Evolutionary conservation across 2,797 vertebrate genomes (phyloP), one percentile per base, ranked within the genome.

Genomic region (Aeoliscus strigatus): DNA sequence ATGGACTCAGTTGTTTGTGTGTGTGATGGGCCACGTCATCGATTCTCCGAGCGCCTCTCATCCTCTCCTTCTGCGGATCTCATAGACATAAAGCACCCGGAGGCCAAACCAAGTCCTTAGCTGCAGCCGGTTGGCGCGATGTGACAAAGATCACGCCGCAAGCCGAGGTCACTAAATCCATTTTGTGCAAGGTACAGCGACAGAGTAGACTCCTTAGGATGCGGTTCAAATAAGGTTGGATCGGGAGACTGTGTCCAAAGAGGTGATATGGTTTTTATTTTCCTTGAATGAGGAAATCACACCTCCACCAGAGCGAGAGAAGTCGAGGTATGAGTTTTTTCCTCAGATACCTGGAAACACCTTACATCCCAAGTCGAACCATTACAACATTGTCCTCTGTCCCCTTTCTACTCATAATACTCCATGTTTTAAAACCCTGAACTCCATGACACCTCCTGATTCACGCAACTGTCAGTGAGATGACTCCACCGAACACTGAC

Each of bases 1-100:
- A 8, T 7, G 8, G 24, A 5, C 6, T 5, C 24, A 5, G 9
- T 5, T 27, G 27, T 29, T 27, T 41, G 17, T 3, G 14, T 9
- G 25, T 11, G 36, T 30, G 34, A 32, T 36, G 14, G 32, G 32
- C 1, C 2, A 32, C 35, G 35, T 73, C 51, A 66, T 51, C 28
- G 71, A 72, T 73, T 52, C 34, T 6, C 25, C 35, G 41, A 1
- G 4, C 33, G 17, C 21, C 52, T 43, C n/a, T 36, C 46, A 45
- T 48, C 53, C 42, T 47, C 29, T 46, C 37, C 31, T 44, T 15
- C 4, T 3, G 8, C 25, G 21, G 4, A 27, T 45, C 28, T 44
- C 12, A 9, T 4, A 45, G 14, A 45, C 24, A 13, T 13, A 12
- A 41, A 34, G 21, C 4, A 6, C 11, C 4, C 44, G 33, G 26